Base-by-base conservation (phyloP, 2,113 vertebrate species). In the Puntigrus tetrazona region DNA sequence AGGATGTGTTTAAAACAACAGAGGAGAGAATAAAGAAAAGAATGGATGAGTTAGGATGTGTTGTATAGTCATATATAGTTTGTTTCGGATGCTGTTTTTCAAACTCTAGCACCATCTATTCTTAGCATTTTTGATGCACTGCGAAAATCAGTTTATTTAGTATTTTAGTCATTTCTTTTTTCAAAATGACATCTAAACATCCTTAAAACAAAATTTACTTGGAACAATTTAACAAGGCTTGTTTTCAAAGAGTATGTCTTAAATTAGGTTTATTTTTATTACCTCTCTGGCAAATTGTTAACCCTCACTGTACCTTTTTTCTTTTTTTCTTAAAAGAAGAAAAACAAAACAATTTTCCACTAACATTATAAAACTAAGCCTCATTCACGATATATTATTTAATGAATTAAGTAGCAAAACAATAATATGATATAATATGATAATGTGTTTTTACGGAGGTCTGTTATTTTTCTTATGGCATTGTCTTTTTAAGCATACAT, bases 1-100 rank as follows among this genome's bases (percentile, higher is more conserved):
- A n/a, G 43, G 65, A 79, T 78, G 63, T 78, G 59, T 69, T 72
- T 38, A 69, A 85, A 79, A 78, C 47, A 31, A 78, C 25, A 76
- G 18, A 27, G 22, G 59, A 83, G n/a, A 67, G 25, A 52, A 78
- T 47, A 43, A 25, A 73, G 13, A 57, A 55, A 65, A 50, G 6
- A 67, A 63, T 8, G 31, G 75, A 25, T 22, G 27, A 18, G 34
- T 59, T 38, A 10, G 36, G 77, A 72, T 45, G 45, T 73, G 73
- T 29, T 8, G 43, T 27, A 41, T 16, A 50, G 43, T 50, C 2
- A 3, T 55, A n/a, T 75, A 75, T 55, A 27, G 8, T 45, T 79
- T 43, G 55, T 63, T 79, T 61, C 22, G 6, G 50, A 38, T 79
- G 5, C n/a, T 43, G 55, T 79, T 43, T 61, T 25, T 78, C 6